These are phyloP conservation scores for Drosophila kanapiae DNA, from an alignment of 1,140 invertebrate species.

Conservation along the genomic window DNA sequence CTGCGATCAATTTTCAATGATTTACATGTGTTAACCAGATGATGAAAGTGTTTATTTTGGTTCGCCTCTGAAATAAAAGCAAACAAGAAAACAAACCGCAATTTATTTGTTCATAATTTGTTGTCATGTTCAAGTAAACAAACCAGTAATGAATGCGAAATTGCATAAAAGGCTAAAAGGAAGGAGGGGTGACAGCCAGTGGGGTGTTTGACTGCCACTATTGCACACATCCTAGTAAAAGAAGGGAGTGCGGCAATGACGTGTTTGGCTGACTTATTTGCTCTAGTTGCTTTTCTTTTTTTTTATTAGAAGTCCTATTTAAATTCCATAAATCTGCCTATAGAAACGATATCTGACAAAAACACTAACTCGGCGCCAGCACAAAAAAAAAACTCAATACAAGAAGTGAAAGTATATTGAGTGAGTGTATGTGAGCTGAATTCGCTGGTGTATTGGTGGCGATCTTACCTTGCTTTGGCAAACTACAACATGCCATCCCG, in stretches of 20 bases:
- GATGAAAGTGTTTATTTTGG: slow-evolving; percentile 58
- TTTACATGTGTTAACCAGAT: slow-evolving; percentile 31
- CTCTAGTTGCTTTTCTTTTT: slow-evolving; percentile 18
- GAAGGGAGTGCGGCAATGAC: slow-evolving; percentile 17
- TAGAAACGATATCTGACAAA: slow-evolving; percentile 61
- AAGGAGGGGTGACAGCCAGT: background rate
- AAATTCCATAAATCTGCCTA: slow-evolving; percentile 55
- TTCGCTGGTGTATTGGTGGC: slow-evolving; percentile 34
- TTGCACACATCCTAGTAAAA: slow-evolving; percentile 35
- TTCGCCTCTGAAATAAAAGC: slow-evolving; percentile 13
- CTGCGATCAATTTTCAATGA: slow-evolving; percentile 32
- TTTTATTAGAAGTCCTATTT: slow-evolving; percentile 7
- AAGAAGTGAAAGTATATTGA: slow-evolving; percentile 83
- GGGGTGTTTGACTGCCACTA: slow-evolving; percentile 20
- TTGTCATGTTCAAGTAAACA: slow-evolving; percentile 41
- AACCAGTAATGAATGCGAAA: slow-evolving; percentile 48
- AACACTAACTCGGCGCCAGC: slow-evolving; percentile 51
- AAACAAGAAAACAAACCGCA: slow-evolving; percentile 19
- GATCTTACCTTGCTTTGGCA: slow-evolving; percentile 74
- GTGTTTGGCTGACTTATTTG: slow-evolving; percentile 24
- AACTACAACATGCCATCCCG: slow-evolving; percentile 69
- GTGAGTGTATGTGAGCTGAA: slow-evolving; percentile 37
- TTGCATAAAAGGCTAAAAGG: slow-evolving; percentile 16
- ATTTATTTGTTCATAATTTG: slow-evolving; percentile 34
- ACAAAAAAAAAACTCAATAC: slow-evolving; percentile 77